Conservation (phyloP, 2,113 vertebrate species). For the Daboia siamensis region DNA sequence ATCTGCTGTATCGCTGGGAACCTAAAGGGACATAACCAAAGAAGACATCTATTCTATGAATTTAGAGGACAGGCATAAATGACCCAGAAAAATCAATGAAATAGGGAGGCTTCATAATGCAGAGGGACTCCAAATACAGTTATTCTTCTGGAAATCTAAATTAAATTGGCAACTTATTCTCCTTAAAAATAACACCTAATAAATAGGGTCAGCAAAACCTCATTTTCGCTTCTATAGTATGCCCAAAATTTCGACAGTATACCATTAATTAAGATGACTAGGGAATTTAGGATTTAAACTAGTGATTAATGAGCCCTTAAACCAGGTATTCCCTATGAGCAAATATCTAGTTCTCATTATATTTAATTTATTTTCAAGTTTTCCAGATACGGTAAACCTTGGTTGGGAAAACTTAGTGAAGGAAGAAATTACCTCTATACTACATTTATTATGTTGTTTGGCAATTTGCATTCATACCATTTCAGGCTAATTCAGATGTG, state of each 20-base stretch:
- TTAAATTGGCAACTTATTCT: neutral
- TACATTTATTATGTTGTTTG: constrained; percentile 48
- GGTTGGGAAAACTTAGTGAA: constrained; percentile 50
- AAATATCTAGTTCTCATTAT: constrained; percentile 56
- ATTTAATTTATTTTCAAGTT: constrained; percentile 60
- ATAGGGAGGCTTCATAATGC: neutral
- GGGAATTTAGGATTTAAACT: constrained; percentile 61
- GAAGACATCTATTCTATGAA: neutral
- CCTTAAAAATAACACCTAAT: rapidly evolving
- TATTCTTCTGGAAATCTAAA: neutral
- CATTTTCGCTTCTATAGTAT: constrained; percentile 20
- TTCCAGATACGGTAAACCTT: constrained; percentile 50
- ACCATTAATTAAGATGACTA: constrained; percentile 63
- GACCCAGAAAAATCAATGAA: neutral
- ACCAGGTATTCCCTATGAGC: constrained; percentile 43
- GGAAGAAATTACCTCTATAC: constrained; percentile 50
- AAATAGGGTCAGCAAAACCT: neutral
- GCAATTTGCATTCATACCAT: constrained; percentile 34
- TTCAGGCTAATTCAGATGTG: constrained; percentile 40
- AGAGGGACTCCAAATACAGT: neutral
- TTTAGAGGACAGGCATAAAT: neutral
- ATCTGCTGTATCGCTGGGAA: neutral
- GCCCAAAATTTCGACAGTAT: constrained; percentile 50
- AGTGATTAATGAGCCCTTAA: constrained; percentile 68
- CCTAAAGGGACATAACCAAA: neutral